Conservation (phyloP, 2,888 invertebrate genomes). For the Drosophila mimica region DNA sequence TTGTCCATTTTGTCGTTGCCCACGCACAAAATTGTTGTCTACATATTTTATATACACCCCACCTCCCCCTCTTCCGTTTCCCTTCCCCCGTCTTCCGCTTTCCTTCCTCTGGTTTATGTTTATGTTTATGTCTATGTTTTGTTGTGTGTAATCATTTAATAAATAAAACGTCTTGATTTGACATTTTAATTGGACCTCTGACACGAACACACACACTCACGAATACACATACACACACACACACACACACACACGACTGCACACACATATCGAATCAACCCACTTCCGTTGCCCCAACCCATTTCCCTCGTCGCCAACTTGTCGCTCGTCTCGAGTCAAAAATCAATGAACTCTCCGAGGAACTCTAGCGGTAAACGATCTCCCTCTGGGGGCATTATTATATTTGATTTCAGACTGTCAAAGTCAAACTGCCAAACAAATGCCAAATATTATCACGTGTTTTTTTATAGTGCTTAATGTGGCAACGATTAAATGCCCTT, state of each 20-base stretch:
- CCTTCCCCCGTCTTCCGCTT: background rate
- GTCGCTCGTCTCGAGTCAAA: constrained; percentile 47
- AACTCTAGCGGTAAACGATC: constrained; percentile 62
- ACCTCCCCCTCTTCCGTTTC: background rate
- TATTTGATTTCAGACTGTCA: constrained; percentile 19
- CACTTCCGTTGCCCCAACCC: background rate
- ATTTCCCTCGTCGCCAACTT: constrained; percentile 22
- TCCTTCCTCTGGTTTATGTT: constrained; percentile 33
- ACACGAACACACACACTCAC: constrained; percentile 43
- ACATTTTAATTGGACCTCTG: constrained; percentile 76
- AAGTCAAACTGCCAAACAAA: constrained; percentile 4
- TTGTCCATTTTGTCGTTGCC: background rate
- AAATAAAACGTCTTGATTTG: constrained; percentile 77
- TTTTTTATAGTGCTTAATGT: background rate
- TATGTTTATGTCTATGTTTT: constrained; percentile 38
- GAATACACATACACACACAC: constrained; percentile 14
- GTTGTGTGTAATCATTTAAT: constrained; percentile 71
- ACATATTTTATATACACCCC: constrained; percentile 1
- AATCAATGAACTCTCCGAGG: constrained; percentile 76
- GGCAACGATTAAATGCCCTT: background rate
- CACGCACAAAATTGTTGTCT: constrained; percentile 17
- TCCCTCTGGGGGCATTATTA: constrained; percentile 65
- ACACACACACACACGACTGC: constrained; percentile 36
- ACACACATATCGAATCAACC: background rate
- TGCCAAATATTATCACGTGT: background rate